A percentile compares a stretch with the other conserved stretches of the same genome.
Conservation (phyloP, 2,888 invertebrate genomes). For the Lepidochrysops patricia region DNA sequence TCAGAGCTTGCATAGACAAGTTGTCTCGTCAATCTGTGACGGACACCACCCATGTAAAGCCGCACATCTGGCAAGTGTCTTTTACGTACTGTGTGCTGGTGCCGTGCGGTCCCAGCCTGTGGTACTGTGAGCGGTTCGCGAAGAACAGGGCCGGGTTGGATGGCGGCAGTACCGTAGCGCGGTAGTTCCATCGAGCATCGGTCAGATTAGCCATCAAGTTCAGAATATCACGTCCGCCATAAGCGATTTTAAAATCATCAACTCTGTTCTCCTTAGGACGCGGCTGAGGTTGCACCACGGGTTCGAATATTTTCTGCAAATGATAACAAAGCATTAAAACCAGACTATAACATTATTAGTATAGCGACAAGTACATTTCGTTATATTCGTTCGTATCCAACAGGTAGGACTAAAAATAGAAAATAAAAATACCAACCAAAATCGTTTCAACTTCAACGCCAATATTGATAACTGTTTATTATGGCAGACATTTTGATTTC, state of each 20-base stretch:
- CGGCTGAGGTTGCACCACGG: slow-evolving; percentile 59
- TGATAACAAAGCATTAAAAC: not conserved
- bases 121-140: slow-evolving; percentile 77
- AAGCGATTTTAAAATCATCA: slow-evolving; percentile 58
- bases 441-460: not conserved
- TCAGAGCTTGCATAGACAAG: slow-evolving; percentile 43
- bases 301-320: slow-evolving; percentile 65
- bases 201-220: slow-evolving; percentile 74
- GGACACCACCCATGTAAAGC: slow-evolving; percentile 66
- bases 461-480: slow-evolving; percentile 15
- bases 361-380: not conserved
- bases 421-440: slow-evolving; percentile 10
- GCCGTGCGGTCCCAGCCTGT: slow-evolving; percentile 72
- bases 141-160: slow-evolving; percentile 75
- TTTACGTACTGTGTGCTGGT: slow-evolving; percentile 74
- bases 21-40: slow-evolving; percentile 59
- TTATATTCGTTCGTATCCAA: not conserved
- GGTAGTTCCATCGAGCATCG: slow-evolving; percentile 71
- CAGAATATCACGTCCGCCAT: slow-evolving; percentile 73
- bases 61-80: slow-evolving; percentile 67
- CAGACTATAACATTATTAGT: not conserved
- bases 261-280: slow-evolving; percentile 53
- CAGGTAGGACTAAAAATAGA: slow-evolving; percentile 6
- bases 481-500: slow-evolving; percentile 15
- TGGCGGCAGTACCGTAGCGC: slow-evolving; percentile 69